Evolutionary conservation across 2,113 vertebrate genomes (phyloP).

Genomic region (Platichthys stellatus): DNA sequence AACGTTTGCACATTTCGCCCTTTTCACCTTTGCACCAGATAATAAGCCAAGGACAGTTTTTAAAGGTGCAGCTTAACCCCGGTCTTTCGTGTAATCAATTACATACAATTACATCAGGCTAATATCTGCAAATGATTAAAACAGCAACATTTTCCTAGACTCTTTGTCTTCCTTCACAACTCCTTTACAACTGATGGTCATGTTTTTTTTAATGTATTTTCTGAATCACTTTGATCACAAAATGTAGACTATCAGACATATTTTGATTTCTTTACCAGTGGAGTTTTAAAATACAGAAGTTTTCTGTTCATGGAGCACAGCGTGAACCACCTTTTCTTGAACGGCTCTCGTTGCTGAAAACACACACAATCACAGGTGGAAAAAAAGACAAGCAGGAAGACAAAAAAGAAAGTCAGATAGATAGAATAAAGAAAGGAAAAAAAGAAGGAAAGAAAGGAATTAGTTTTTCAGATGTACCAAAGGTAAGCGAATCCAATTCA

Average conservation of each 20-base stretch:
- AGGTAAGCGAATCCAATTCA: neutral
- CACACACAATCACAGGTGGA: slow-evolving; percentile 11
- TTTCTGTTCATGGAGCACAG: slow-evolving; percentile 88
- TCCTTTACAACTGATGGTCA: no score
- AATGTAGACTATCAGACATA: neutral
- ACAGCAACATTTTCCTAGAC: no score
- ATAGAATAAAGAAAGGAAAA: neutral
- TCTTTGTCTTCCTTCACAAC: no score
- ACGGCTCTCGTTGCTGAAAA: slow-evolving; percentile 89
- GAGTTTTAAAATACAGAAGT: slow-evolving; percentile 92
- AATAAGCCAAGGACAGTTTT: no score
- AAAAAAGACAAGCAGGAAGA: neutral
- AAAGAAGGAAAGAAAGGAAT: no score
- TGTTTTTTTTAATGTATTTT: neutral
- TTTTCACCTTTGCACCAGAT: no score
- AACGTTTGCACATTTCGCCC: neutral
- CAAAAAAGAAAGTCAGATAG: neutral
- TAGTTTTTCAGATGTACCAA: neutral
- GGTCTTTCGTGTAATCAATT: no score
- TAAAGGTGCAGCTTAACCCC: no score
- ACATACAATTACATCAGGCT: no score
- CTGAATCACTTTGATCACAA: neutral
- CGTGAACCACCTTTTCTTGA: slow-evolving; percentile 93
- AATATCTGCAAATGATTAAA: no score
- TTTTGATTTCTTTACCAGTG: slow-evolving; percentile 84